Conservation (phyloP, 2,113 vertebrate genomes). For the Shinisaurus crocodilurus region DNA sequence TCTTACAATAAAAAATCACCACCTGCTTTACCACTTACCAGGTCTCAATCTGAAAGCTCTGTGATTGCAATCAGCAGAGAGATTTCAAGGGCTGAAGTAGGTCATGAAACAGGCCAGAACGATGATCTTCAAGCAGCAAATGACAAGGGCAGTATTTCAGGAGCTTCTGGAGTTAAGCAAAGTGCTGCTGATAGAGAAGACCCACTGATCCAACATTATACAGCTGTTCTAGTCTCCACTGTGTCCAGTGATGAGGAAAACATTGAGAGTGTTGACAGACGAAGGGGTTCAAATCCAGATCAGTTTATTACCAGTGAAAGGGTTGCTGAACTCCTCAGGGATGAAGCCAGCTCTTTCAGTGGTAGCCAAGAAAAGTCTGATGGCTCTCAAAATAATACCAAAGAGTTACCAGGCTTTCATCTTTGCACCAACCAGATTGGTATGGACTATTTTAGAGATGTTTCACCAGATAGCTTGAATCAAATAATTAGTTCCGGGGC, state of each 20-base stretch:
- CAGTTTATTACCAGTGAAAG: not conserved
- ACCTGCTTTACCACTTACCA: conserved; percentile 45
- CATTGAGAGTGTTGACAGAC: not conserved
- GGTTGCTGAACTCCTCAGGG: conserved; percentile 11
- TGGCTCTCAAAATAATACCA: not conserved
- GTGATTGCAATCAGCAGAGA: conserved; percentile 46
- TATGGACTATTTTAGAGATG: conserved; percentile 54
- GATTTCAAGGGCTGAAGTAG: conserved; percentile 19
- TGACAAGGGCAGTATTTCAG: not conserved
- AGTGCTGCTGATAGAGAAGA: conserved; percentile 32
- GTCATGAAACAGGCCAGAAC: not conserved
- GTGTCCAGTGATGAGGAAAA: not conserved
- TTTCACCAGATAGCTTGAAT: conserved; percentile 64
- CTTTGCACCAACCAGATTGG: rapidly evolving
- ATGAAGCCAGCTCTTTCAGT: conserved; percentile 6
- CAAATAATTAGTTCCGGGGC: conserved; percentile 63
- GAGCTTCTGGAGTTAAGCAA: not conserved
- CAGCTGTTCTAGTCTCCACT: conserved; percentile 25
- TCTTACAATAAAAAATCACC: conserved; percentile 40
- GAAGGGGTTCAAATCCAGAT: not conserved
- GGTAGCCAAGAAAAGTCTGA: not conserved
- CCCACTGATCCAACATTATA: not conserved
- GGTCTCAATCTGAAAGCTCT: conserved; percentile 75
- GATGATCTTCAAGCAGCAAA: not conserved
- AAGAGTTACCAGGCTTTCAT: rapidly evolving